Evolutionary conservation across 1,140 invertebrate species (phyloP), one percentile per base, ranked within the genome.

Genomic region (Trinorchestia longiramus): DNA sequence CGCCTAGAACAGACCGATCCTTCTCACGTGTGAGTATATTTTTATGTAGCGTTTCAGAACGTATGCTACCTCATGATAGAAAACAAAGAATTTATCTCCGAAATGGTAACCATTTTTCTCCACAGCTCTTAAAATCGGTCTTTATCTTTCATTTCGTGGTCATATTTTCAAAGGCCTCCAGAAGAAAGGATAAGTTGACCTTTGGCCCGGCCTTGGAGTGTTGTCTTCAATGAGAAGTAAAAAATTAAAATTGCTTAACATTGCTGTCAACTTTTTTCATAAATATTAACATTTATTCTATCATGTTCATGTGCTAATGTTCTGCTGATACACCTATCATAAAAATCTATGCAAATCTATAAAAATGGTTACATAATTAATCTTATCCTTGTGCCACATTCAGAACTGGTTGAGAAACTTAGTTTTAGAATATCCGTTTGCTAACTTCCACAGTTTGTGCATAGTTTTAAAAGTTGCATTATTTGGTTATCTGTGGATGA

Each of bases 101-200:
- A 77, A 77, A 3, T 36, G 28, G 36, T 11, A 23, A 28, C 15
- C 36, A 36, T 23, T 19, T 77, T 77, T 15, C 1, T 77, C 15
- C 11, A 23, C 62, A 3, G 11, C 62, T 77, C 62, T 77, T 19
- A 23, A 77, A 23, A 77, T 77, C 28, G 62, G n/a, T 77, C 36
- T 77, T 11, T 77, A 77, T 28, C 36, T 77, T 11, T 3, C 8
- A 77, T 77, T 19, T 77, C 62, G 11, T 77, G 62, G 62, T 36
- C 11, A 77, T 77, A 36, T 36, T 19, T 36, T 19, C 62, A 1
- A 3, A 11, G 62, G 62, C 15, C 62, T 77, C 62, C 6, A 77
- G 62, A 77, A 77, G 62, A 77, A 77, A 77, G 62, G 62, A 77
- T 77, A 77, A 77, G 62, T 77, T 77, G 62, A 77, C 62, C 62